Conservation (phyloP, 2,888 invertebrate species). For the Mylabris sibirica region DNA sequence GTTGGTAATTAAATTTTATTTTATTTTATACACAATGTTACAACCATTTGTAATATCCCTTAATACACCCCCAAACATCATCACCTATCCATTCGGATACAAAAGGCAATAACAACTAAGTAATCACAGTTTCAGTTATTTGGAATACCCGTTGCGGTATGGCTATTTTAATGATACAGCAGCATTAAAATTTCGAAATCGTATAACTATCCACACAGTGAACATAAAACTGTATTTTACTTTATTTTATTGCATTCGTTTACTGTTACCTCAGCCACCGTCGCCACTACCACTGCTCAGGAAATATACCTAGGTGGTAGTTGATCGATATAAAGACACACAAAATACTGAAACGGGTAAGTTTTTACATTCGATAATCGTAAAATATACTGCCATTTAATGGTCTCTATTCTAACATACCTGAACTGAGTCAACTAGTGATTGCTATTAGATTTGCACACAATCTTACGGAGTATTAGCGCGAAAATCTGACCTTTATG, state of each 20-base stretch:
- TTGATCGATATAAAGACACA: not conserved
- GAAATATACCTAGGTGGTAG: constrained; percentile 1
- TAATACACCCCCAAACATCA: constrained; percentile 13
- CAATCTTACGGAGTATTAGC: not conserved
- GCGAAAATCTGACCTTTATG: too few species aligned
- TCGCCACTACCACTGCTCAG: not conserved
- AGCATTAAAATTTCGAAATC: constrained; percentile 56
- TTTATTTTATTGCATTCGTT: constrained; percentile 45
- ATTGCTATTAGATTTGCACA: not conserved
- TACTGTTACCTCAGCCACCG: constrained; percentile 24
- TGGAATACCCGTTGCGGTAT: constrained; percentile 39
- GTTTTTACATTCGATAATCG: constrained; percentile 44
- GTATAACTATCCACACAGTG: constrained; percentile 46
- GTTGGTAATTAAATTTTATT: too few species aligned
- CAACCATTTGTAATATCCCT: not conserved
- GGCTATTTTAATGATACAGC: constrained; percentile 51
- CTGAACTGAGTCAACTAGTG: constrained; percentile 44
- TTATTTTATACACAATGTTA: too few species aligned
- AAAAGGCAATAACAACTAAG: constrained; percentile 50
- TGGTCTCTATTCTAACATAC: constrained; percentile 52
- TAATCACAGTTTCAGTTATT: constrained; percentile 54
- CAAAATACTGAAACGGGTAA: constrained; percentile 15
- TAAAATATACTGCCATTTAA: constrained; percentile 56
- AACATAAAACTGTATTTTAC: constrained; percentile 51
- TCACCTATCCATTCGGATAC: constrained; percentile 7